These are phyloP conservation scores for Subacronicta megacephala DNA, from an alignment of 2,888 invertebrate species.

Conservation along the genomic window DNA sequence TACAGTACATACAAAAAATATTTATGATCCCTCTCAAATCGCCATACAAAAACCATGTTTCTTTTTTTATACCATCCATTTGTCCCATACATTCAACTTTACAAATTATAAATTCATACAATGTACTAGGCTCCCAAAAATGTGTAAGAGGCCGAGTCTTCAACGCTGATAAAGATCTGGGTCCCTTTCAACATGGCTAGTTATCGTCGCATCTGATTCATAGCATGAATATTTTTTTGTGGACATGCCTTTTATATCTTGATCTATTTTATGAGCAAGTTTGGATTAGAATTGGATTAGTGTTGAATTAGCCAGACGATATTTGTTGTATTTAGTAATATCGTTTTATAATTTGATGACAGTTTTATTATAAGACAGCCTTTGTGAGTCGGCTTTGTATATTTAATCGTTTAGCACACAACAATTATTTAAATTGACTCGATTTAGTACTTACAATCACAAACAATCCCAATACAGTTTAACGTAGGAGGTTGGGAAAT, in stretches of 20 bases:
- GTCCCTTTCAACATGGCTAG: constrained; percentile 76
- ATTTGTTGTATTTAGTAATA: constrained; percentile 56
- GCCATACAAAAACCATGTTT: constrained; percentile 47
- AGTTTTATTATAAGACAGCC: constrained; percentile 36
- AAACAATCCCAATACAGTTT: constrained; percentile 40
- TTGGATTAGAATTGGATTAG: constrained; percentile 73
- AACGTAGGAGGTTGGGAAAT: constrained; percentile 43
- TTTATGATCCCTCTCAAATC: constrained; percentile 55
- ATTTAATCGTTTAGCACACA: constrained; percentile 42
- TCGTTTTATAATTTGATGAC: constrained; percentile 40
- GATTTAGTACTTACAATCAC: constrained; percentile 46
- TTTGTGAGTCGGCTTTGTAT: constrained; percentile 28
- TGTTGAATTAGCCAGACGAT: constrained; percentile 69
- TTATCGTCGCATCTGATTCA: constrained; percentile 76
- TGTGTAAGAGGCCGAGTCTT: constrained; percentile 76
- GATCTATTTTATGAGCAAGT: constrained; percentile 71
- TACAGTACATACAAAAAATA: constrained; percentile 33
- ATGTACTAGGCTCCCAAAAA: constrained; percentile 84
- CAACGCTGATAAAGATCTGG: constrained; percentile 71
- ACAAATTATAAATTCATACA: constrained; percentile 82
- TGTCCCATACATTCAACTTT: constrained; percentile 45
- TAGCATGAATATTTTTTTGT: constrained; percentile 72
- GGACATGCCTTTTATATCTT: constrained; percentile 68
- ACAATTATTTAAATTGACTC: constrained; percentile 42
- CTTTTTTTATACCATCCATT: constrained; percentile 46